Percentiles rank a stretch among this genome's conserved stretches.
phyloP scores from a whole-genome alignment of 2,113 vertebrate genomes.

The Rhagologus leucostigma region DNA sequence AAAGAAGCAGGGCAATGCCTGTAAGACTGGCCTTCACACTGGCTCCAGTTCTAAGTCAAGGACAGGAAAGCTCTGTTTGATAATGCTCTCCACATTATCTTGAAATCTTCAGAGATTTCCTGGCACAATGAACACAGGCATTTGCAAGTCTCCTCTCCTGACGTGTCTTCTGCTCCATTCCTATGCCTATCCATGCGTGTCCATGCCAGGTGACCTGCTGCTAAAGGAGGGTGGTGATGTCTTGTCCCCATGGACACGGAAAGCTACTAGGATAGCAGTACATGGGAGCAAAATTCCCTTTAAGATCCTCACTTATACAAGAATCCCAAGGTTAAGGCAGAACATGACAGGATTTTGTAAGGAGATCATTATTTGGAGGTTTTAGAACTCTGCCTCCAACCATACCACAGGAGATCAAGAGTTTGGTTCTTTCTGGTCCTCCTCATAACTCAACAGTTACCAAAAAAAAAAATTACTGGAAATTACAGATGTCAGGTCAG shows the following conservation, averaged over 20 bases:
- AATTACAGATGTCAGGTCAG: not conserved
- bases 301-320: not conserved
- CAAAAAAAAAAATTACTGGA: not conserved
- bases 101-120: not conserved
- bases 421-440: not conserved
- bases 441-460: not conserved
- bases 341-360: not conserved
- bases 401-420: not conserved
- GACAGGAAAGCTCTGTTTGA: not conserved
- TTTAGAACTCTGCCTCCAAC: not conserved
- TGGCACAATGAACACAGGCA: fast-evolving
- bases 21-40: not conserved
- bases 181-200: not conserved
- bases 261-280: not conserved
- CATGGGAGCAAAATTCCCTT: not conserved
- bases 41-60: not conserved
- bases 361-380: not conserved
- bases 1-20: not conserved
- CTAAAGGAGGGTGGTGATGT: not conserved
- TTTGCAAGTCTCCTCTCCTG: not conserved
- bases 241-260: not conserved
- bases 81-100: not conserved
- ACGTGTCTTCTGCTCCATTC: not conserved
- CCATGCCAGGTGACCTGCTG: not conserved
- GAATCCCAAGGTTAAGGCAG: not conserved